A percentile compares a stretch with the other conserved stretches of the same genome.
phyloP scores from a whole-genome alignment of 2,113 vertebrate genomes.

The Alectura lathami region DNA sequence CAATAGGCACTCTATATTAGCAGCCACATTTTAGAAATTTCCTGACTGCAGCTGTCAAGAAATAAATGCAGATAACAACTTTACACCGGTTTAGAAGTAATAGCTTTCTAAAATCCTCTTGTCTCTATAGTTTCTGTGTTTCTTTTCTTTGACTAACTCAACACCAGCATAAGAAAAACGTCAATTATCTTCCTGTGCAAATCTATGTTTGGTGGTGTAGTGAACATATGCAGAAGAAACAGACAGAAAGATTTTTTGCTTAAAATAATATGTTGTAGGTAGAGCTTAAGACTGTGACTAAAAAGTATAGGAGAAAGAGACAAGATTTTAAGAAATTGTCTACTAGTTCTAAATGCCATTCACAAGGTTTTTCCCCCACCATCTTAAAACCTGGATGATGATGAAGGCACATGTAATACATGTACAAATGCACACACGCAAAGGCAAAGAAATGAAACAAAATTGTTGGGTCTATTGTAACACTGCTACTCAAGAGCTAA shows the following conservation, averaged over 20 bases:
- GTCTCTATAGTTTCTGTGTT: not conserved
- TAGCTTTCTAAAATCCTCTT: conserved; percentile 14
- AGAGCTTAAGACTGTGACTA: not conserved
- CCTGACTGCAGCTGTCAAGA: conserved; percentile 5
- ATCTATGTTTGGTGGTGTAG: conserved; percentile 15
- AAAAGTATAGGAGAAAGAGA: not conserved
- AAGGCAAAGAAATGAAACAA: not conserved
- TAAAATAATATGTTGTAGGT: not conserved
- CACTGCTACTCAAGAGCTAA: not conserved
- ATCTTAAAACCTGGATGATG: not conserved
- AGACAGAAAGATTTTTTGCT: not conserved
- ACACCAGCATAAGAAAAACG: not conserved
- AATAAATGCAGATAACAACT: conserved; percentile 17
- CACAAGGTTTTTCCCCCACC: not conserved
- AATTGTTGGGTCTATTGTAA: not conserved
- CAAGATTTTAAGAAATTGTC: not conserved
- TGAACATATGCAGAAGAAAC: conserved; percentile 31
- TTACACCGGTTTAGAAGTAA: not conserved
- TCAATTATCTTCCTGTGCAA: conserved; percentile 27
- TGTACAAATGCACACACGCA: not conserved
- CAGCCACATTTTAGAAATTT: not conserved
- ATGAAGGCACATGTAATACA: rapidly evolving
- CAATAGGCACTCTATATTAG: not conserved
- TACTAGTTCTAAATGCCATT: not conserved
- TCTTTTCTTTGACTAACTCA: conserved; percentile 33